phyloP scores from a whole-genome alignment of 2,797 vertebrate genomes.

The Myoxocephalus aenaeus region DNA sequence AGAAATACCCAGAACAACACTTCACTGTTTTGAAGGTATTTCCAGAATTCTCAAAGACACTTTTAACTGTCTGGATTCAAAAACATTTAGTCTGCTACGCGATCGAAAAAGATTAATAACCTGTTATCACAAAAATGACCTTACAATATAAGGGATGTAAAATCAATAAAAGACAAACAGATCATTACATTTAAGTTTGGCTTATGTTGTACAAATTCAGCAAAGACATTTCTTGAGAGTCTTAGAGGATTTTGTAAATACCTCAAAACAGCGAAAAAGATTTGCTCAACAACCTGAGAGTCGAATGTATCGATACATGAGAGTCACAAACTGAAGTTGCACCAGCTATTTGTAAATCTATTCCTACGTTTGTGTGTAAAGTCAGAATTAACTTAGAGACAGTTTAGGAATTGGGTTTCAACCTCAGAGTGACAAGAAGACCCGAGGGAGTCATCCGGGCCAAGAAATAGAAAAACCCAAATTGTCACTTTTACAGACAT shows the following conservation, averaged over 20 bases:
- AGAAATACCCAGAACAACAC: constrained; percentile 1
- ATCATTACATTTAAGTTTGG: background rate
- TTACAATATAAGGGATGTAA: too few species aligned
- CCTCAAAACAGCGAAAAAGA: background rate
- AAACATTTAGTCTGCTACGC: background rate
- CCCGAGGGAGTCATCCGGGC: background rate
- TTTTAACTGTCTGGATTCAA: background rate
- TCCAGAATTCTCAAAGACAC: background rate
- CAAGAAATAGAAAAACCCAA: background rate
- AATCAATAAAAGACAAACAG: background rate
- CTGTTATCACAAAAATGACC: too few species aligned
- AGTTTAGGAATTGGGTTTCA: background rate
- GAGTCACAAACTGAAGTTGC: constrained; percentile 8
- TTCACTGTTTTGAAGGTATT: background rate
- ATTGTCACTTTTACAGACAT: background rate
- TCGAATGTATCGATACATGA: background rate
- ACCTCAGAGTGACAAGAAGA: background rate
- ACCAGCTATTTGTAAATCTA: background rate
- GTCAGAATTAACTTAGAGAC: background rate
- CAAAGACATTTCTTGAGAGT: background rate
- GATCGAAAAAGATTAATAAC: background rate
- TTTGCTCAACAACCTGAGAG: background rate
- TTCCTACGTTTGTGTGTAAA: constrained; percentile 1
- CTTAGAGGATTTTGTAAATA: background rate
- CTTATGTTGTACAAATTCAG: constrained; percentile 1